phyloP scores from a whole-genome alignment of 2,113 vertebrate species.

The Aspiorhynchus laticeps region DNA sequence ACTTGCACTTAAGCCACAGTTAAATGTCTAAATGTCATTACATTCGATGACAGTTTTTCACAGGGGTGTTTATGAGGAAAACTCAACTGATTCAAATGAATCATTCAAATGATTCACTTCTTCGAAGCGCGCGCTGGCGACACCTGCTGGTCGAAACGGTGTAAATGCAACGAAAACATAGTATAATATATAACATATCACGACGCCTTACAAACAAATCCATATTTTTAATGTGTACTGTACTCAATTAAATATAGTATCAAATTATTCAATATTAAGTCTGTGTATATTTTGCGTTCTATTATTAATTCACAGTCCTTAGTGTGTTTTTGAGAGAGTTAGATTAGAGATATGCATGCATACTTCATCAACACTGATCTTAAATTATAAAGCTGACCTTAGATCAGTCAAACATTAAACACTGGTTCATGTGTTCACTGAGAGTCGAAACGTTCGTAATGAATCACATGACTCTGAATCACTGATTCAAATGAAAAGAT shows the following conservation, averaged over 20 bases:
- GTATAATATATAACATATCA: no score
- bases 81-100: neutral
- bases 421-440: neutral
- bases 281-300: neutral
- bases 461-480: neutral
- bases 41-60: neutral
- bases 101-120: neutral
- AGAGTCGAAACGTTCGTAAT: neutral
- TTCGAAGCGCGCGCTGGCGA: neutral
- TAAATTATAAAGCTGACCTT: neutral
- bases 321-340: neutral
- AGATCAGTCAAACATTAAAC: neutral
- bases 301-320: neutral
- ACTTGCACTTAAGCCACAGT: neutral
- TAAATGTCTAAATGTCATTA: neutral
- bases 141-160: neutral
- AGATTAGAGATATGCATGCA: neutral
- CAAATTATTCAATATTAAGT: neutral
- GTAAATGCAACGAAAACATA: neutral
- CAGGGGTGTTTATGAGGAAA: neutral
- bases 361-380: neutral
- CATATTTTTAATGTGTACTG: neutral
- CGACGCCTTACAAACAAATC: neutral
- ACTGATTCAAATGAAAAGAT: conserved; percentile 1
- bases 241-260: neutral